Evolutionary conservation across 2,888 invertebrate species (phyloP), one percentile per base, ranked within the genome.

Genomic region (Lochmaea capreae): DNA sequence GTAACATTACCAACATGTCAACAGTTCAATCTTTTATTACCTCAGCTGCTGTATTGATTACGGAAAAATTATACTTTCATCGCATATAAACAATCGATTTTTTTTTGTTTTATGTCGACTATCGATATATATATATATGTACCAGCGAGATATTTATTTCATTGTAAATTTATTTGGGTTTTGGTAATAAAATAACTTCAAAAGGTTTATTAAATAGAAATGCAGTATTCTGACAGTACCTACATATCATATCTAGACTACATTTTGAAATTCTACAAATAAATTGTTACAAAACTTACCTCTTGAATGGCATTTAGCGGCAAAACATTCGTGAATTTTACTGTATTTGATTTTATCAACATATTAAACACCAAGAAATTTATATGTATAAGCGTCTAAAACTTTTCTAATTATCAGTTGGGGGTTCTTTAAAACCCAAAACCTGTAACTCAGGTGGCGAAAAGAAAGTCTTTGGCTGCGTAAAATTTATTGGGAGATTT

Each of bases 401-500:
- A 70, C 70, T 70, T 70, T 70, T 70, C 70, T 70, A 70, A 70
- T 70, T 70, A 70, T 70, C 70, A 42, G 70, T 57, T 5, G 70
- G 54, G 57, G 70, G 70, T 63, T 63, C 70, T 63, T 70, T 42
- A 63, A 70, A 70, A 70, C 63, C 42, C 63, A 14, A 63, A 63
- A 52, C 69, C 69, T 62, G 69, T 62, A 62, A 69, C 69, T 69
- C 69, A 69, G 69, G 69, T 69, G 62, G 62, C 33, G 69, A 69
- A 69, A 69, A 69, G 69, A 69, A 69, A 70, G 70, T 70, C 63
- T n/a, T 43, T 54, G 52, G 54, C 70, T 54, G 54, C 63, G 70
- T 70, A 70, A 70, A 70, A 70, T 70, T 70, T 70, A 70, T 70
- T 63, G 63, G 63, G 63, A 70, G 54, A 70, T 70, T 70, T 70